Evolutionary conservation across 1,140 invertebrate genomes (phyloP), one percentile per base, ranked within the genome.

Genomic region (Popillia japonica): DNA sequence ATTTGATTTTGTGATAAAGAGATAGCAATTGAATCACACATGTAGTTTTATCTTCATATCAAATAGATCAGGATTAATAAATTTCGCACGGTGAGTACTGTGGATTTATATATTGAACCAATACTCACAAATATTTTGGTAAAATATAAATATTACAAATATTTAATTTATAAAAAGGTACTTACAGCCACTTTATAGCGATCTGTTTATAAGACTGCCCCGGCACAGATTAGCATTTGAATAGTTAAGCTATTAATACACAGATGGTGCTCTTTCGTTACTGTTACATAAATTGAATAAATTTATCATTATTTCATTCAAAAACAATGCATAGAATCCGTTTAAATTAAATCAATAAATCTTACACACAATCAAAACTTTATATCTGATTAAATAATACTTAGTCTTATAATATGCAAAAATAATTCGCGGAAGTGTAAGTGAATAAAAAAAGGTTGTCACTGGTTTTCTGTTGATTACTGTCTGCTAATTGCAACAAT

Each of bases 251-350:
- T 34, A 34, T 34, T 34, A 4, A 34, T 34, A 34, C 22, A 68
- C 6, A 68, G 61, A 68, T 68, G 61, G 61, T 22, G 11, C 8
- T 14, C 9, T 22, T 27, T 10, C 10, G 27, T 22, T 23, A 22
- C 17, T 55, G 14, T 55, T 55, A 55, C 17, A 55, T 55, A 55
- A 44, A 44, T 8, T 44, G 8, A 44, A 44, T 44, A 14, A 8
- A 68, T 68, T 68, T 68, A 22, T 68, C 61, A 68, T 68, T 68
- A 68, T 68, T 68, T 8, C 22, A 22, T 68, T 27, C 2, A 68
- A 68, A n/a, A 61, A 22, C 59, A 61, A 8, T n/a, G 59, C n/a
- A 55, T 34, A 55, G n/a, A 55, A 14, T 55, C 2, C 22, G 22
- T 34, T 68, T 34, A 68, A 68, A 68, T 27, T 68, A 68, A 68